phyloP scores from a whole-genome alignment of 2,113 vertebrate genomes.

The Columbina picui region DNA sequence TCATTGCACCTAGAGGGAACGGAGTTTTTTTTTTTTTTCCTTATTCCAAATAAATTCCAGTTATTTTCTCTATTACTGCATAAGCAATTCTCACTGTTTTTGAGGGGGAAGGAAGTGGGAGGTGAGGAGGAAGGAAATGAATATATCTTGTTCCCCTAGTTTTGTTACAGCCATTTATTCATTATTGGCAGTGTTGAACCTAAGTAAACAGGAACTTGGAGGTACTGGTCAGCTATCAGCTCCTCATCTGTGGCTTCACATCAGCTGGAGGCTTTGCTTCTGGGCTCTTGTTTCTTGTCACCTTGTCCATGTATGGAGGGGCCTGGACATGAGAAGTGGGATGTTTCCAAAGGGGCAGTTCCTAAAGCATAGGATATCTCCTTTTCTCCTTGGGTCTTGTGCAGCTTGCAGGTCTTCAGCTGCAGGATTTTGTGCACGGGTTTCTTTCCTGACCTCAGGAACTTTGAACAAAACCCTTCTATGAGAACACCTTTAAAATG shows the following conservation, averaged over 20 bases:
- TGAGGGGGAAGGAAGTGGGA: conserved; percentile 24
- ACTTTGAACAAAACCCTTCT: not conserved
- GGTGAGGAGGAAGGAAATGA: conserved; percentile 29
- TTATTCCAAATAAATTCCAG: not conserved
- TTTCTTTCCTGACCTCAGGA: not conserved
- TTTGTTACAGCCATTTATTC: not conserved
- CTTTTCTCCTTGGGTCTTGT: not conserved
- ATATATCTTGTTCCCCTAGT: not conserved
- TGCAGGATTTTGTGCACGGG: not conserved
- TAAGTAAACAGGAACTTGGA: not conserved
- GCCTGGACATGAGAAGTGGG: not conserved
- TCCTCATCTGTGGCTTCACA: not conserved
- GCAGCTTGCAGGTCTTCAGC: not conserved
- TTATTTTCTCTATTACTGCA: not conserved
- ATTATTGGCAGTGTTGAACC: not conserved
- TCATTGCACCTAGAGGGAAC: not conserved
- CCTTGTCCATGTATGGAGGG: not conserved
- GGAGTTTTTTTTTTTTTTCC: rapidly evolving
- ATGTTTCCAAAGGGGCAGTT: not conserved
- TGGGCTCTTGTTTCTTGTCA: not conserved
- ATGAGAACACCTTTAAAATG: not conserved
- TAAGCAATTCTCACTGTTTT: not conserved
- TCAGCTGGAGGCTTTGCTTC: not conserved
- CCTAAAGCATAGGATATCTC: not conserved
- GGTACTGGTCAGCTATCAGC: not conserved